phyloP scores from a whole-genome alignment of 1,140 invertebrate species.

The Nephotettix cincticeps region DNA sequence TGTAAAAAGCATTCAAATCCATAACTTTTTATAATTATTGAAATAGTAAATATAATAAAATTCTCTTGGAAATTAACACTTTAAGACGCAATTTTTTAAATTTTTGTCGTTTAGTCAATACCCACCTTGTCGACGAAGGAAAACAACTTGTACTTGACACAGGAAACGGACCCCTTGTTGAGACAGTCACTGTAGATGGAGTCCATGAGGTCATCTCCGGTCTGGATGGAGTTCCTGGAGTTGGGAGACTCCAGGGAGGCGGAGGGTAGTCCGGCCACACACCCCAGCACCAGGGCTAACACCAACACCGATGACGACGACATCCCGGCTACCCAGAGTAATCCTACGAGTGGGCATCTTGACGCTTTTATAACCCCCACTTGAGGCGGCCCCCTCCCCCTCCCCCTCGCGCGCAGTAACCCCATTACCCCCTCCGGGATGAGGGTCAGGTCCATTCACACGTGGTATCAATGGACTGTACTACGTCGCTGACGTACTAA shows the following conservation, averaged over 20 bases:
- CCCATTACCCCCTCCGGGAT: background rate
- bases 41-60: too few relatives aligned
- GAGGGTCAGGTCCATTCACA: too few relatives aligned
- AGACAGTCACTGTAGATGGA: constrained; percentile 74
- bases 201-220: constrained; percentile 72
- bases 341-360: background rate
- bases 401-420: background rate
- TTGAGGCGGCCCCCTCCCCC: background rate
- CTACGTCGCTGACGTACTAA: too few relatives aligned
- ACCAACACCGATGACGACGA: background rate
- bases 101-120: background rate
- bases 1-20: too few relatives aligned
- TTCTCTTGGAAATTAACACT: too few relatives aligned
- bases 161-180: constrained; percentile 74
- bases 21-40: too few relatives aligned
- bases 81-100: too few relatives aligned
- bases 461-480: too few relatives aligned
- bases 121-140: constrained; percentile 75
- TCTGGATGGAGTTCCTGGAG: constrained; percentile 61
- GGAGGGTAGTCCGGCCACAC: constrained; percentile 60
- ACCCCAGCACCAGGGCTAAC: constrained; percentile 48
- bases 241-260: constrained; percentile 29
- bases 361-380: constrained; percentile 18
- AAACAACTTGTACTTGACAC: constrained; percentile 81
- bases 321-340: background rate